Evolutionary conservation across 2,888 invertebrate species (phyloP).

Genomic region (Mythimna albipuncta): DNA sequence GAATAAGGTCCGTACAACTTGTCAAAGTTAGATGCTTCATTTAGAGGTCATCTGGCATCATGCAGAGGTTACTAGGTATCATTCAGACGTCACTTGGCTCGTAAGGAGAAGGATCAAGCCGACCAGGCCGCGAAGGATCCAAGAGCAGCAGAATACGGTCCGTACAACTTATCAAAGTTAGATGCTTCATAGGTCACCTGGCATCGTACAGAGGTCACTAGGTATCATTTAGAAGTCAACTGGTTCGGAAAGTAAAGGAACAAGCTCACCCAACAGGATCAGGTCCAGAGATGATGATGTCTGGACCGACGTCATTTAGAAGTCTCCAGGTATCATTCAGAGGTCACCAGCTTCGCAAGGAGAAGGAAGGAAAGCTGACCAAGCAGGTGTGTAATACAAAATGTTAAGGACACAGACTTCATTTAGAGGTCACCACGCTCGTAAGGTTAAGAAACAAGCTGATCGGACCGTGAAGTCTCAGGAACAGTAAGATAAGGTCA

Average conservation of each 20-base stretch:
- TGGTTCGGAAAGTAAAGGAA: constrained; percentile 94
- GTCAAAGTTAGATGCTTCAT: constrained; percentile 70
- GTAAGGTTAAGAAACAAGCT: constrained; percentile 91
- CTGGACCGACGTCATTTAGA: too few species aligned
- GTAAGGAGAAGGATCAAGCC: too few species aligned
- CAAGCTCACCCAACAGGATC: constrained; percentile 31
- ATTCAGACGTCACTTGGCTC: too few species aligned
- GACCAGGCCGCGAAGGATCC: too few species aligned
- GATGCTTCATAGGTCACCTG: constrained; percentile 85
- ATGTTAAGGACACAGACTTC: neutral
- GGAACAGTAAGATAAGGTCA: constrained; percentile 86
- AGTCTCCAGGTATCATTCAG: constrained; percentile 89
- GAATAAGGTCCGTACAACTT: neutral
- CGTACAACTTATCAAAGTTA: neutral
- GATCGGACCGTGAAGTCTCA: constrained; percentile 20
- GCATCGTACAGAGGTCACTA: constrained; percentile 81
- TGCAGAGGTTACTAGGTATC: constrained; percentile 92
- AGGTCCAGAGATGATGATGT: too few species aligned
- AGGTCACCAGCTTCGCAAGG: constrained; percentile 96
- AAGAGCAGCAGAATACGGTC: constrained; percentile 73
- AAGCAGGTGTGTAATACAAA: too few species aligned
- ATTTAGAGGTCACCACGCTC: constrained; percentile 89
- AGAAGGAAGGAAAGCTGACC: constrained; percentile 79
- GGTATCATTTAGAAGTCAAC: constrained; percentile 97
- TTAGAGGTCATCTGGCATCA: constrained; percentile 79